phyloP scores from a whole-genome alignment of 2,113 vertebrate species.

The Coreoperca whiteheadi region DNA sequence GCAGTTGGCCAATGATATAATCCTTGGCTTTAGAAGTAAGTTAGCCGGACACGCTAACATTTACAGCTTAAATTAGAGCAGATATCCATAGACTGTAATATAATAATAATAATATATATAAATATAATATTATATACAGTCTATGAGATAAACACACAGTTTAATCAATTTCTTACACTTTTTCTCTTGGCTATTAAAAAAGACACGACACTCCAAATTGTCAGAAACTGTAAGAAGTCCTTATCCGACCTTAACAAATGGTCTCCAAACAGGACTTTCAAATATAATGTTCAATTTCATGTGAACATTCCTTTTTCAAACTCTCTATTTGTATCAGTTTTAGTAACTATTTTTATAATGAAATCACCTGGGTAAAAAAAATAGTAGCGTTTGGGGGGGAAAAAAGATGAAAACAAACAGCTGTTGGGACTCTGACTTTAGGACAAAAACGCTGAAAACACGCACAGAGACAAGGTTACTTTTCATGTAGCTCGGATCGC shows the following conservation, averaged over 20 bases:
- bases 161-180: too few relatives aligned
- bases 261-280: background rate
- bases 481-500: slow-evolving; percentile 42
- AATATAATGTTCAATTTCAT: background rate
- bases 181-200: background rate
- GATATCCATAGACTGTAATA: too few relatives aligned
- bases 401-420: slow-evolving; percentile 10
- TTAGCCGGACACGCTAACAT: too few relatives aligned
- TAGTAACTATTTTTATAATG: background rate
- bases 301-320: too few relatives aligned
- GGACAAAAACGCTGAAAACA: slow-evolving; percentile 22
- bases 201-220: background rate
- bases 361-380: background rate
- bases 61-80: too few relatives aligned
- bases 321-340: background rate
- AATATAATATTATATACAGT: too few relatives aligned
- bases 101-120: too few relatives aligned
- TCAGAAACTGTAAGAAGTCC: background rate
- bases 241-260: background rate
- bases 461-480: slow-evolving; percentile 45
- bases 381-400: background rate
- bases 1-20: too few relatives aligned
- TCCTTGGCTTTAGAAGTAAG: too few relatives aligned
- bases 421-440: background rate
- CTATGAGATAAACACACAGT: too few relatives aligned